phyloP scores from a whole-genome alignment of 1,140 invertebrate genomes.

The Callitettix versicolor region DNA sequence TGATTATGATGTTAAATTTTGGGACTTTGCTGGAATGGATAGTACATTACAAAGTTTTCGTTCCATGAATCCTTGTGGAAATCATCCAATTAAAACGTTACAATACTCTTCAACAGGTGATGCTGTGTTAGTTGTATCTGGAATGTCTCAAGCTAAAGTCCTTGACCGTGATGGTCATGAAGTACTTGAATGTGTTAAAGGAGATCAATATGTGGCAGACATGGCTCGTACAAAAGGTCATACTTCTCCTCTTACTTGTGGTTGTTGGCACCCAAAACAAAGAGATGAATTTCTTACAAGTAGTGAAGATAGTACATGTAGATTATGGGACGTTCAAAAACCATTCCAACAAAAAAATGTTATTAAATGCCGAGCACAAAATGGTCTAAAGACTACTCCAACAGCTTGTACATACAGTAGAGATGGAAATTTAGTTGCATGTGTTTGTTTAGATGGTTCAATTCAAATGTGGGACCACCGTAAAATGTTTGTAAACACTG shows the following conservation, averaged over 20 bases:
- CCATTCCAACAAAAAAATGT: conserved; percentile 68
- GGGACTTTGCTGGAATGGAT: conserved; percentile 99
- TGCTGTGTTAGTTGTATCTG: conserved; percentile 86
- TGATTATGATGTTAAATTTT: conserved; percentile 93
- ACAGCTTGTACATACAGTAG: conserved; percentile 73
- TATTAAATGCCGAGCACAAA: conserved; percentile 80
- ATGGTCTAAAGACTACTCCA: conserved; percentile 81
- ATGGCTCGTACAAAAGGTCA: conserved; percentile 94
- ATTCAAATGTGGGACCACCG: conserved; percentile 97
- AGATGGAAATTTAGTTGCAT: conserved; percentile 81
- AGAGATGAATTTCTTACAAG: conserved; percentile 92
- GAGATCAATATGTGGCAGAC: conserved; percentile 93
- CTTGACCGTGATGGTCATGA: conserved; percentile 94
- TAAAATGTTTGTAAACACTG: conserved; percentile 69
- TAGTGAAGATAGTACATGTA: conserved; percentile 81
- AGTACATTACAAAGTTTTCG: conserved; percentile 79
- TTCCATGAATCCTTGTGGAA: conserved; percentile 86
- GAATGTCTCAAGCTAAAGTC: conserved; percentile 84
- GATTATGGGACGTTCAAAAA: conserved; percentile 79
- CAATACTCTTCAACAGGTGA: conserved; percentile 93
- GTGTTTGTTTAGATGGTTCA: conserved; percentile 89
- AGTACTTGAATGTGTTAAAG: conserved; percentile 88
- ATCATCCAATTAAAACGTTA: conserved; percentile 83
- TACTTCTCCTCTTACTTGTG: conserved; percentile 79
- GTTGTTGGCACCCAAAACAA: conserved; percentile 86